Evolutionary conservation across 1,140 invertebrate species (phyloP), one percentile per base, ranked within the genome.

Genomic region (Drosophila pseudoobscura): DNA sequence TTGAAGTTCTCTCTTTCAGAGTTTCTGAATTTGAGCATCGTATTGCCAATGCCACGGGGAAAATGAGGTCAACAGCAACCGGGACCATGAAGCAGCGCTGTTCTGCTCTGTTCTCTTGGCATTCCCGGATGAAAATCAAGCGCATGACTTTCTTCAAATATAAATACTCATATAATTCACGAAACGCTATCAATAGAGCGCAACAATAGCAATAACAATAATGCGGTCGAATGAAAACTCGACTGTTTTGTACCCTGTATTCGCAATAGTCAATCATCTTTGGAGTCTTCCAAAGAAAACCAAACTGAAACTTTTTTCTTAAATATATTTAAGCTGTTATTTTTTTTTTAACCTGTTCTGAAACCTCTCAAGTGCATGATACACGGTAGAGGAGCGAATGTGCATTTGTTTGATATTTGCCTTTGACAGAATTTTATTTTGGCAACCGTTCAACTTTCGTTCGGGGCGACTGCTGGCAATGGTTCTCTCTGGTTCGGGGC

Each of bases 371-470:
- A 35, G 26, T 55, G 39, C 52, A 63, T 59, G 64, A 71, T 39
- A 39, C 1, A 13, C 11, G 0, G 43, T 49, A 58, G 54, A 46
- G 11, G 17, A 2, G 45, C 31, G 46, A 29, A 51, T 60, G 41
- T 75, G 9, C 45, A 75, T 17, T 49, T 31, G 41, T 17, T 29
- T 46, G 46, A 29, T 43, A 24, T 20, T 26, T 20, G 35, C 51
- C 29, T 75, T 59, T 75, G 59, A 64, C 54, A 54, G 24, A 44
- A 45, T 41, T 65, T 55, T 49, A 44, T 74, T 68, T 82, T 83
- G 79, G 79, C 79, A 84, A 49, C 57, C 24, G 58, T 83, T 75
- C 80, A 84, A 83, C 78, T 65, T 73, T 68, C 35, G 50, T 55
- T 64, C 26, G 58, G 54, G 35, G 11, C 35, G 9, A 39, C 35